Percentiles rank a stretch among this genome's conserved stretches.
phyloP scores from a whole-genome alignment of 1,140 invertebrate species.

The Phenacoccus solenopsis region DNA sequence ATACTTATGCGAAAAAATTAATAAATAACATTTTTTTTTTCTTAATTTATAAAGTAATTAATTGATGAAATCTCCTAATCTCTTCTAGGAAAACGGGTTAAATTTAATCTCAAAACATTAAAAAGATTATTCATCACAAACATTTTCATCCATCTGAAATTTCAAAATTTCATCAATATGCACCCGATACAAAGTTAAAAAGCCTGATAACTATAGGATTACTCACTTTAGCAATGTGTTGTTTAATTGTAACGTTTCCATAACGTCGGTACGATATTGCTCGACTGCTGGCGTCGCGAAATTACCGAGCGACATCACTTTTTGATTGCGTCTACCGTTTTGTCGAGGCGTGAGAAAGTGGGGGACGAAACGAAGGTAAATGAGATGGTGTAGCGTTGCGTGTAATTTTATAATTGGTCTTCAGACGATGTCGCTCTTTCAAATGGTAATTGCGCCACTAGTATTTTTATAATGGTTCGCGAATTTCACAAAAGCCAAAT shows the following conservation, averaged over 20 bases:
- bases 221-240: not conserved
- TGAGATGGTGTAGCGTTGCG: not conserved
- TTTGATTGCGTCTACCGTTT: not conserved
- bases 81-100: too few species aligned
- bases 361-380: not conserved
- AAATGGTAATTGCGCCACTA: not conserved
- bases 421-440: not conserved
- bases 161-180: too few species aligned
- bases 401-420: conserved; percentile 3
- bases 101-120: too few species aligned
- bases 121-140: too few species aligned
- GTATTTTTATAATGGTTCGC: not conserved
- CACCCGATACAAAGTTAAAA: too few species aligned
- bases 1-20: too few species aligned
- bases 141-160: too few species aligned
- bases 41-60: too few species aligned
- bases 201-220: too few species aligned
- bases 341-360: too few species aligned
- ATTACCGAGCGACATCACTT: not conserved
- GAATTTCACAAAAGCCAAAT: not conserved
- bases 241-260: not conserved
- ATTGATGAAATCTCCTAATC: too few species aligned
- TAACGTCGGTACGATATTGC: not conserved
- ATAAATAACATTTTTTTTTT: too few species aligned
- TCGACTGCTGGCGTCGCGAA: not conserved